Evolutionary conservation across 2,888 invertebrate species (phyloP), one percentile per base, ranked within the genome.

Genomic region (Dendrolimus houi): DNA sequence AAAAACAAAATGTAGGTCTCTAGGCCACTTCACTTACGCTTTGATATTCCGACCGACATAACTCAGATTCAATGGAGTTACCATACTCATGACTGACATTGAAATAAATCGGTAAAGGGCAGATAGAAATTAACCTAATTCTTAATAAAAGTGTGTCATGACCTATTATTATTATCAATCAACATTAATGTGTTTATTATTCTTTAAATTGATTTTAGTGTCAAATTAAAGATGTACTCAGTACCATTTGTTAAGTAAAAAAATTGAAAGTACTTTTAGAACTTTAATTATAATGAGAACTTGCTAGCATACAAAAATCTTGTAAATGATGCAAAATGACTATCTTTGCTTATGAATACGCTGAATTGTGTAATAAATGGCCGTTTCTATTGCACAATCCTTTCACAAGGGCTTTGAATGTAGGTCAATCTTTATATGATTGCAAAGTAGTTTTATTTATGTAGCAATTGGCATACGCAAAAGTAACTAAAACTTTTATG

Each of bases 11-110:
- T 95, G 94, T 95, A 95, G 95, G 95, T 95, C 95, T 95, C 93
- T 95, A 94, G 95, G 95, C 94, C 95, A 95, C 94, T 94, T 94
- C 94, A 94, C 94, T 94, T 94, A 94, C 94, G 88, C 94, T 94
- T 94, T 93, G 93, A 93, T 94, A 94, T 93, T 93, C 92, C 92
- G 93, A 93, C 93, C 92, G 93, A 93, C 93, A 92, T 92, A 91
- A 93, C 93, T 93, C 91, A 87, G 88, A 92, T 91, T 94, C 94
- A 94, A 93, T 92, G 86, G 87, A 93, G 89, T 91, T 90, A 92
- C 94, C 88, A 87, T 89, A 85, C 90, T 92, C 92, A 92, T 92
- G 91, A 91, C 90, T 91, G 91, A 91, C 91, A 91, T 91, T 91
- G 91, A 91, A 91, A 83, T 86, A 87, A 69, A 83, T 88, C 87